Conservation (phyloP, 37 sponge, comb jelly and placozoan genomes). For the Lycopodina hypogea region DNA sequence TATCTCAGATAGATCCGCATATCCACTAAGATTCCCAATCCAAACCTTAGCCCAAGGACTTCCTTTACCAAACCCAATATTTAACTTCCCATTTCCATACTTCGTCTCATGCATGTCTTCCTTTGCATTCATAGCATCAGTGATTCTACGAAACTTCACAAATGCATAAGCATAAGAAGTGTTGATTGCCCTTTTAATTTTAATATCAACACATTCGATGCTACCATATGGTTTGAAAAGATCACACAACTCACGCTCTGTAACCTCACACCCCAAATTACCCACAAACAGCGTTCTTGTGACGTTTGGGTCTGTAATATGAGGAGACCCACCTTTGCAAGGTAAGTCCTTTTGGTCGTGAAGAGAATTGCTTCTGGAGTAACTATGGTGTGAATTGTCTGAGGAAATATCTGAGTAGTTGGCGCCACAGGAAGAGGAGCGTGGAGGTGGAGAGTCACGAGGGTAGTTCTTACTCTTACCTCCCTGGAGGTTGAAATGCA, state of each 20-base stretch:
- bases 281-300: constrained; percentile 97
- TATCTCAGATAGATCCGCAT: constrained; percentile 65
- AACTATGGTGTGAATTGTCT: background rate
- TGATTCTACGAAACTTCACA: constrained; percentile 83
- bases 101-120: constrained; percentile 78
- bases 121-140: constrained; percentile 89
- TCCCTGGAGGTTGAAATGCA: background rate
- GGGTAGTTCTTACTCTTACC: background rate
- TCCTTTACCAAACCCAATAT: constrained; percentile 89
- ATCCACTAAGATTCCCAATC: constrained; percentile 62
- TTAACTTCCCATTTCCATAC: constrained; percentile 71
- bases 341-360: background rate
- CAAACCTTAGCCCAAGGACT: constrained; percentile 73
- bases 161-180: constrained; percentile 91
- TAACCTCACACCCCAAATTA: constrained; percentile 75
- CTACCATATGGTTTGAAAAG: constrained; percentile 83
- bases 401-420: constrained; percentile 9
- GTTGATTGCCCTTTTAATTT: constrained; percentile 37
- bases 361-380: background rate
- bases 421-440: constrained; percentile 8
- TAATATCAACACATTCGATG: constrained; percentile 89
- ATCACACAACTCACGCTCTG: constrained; percentile 78
- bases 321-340: background rate
- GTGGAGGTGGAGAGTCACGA: background rate
- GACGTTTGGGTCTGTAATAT: constrained; percentile 71